Conservation (phyloP, 2,888 invertebrate species). For the Drosophila mayaguana region DNA sequence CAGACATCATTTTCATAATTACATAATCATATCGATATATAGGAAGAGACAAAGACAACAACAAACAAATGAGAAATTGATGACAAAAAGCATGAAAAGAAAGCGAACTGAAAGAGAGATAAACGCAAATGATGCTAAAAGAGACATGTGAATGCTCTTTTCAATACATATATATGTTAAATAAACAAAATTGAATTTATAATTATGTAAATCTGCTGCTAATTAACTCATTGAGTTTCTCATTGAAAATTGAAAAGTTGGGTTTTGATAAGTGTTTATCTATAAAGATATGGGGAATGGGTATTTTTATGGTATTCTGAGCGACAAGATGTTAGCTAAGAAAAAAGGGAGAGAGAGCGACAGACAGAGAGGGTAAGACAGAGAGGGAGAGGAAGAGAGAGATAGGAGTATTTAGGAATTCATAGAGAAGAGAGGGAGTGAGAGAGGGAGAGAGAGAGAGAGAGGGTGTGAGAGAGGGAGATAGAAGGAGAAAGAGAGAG, state of each 20-base stretch:
- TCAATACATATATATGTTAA: background rate
- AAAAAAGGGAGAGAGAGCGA: too few relatives aligned
- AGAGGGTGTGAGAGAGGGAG: too few relatives aligned
- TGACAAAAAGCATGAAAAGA: constrained; percentile 36
- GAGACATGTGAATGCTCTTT: background rate
- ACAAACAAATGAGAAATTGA: constrained; percentile 28
- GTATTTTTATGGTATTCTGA: too few relatives aligned
- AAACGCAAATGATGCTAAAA: constrained; percentile 2
- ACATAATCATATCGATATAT: constrained; percentile 72
- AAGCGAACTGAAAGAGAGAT: background rate
- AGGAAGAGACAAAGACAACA: constrained; percentile 32
- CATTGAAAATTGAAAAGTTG: too few relatives aligned
- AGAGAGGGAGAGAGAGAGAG: too few relatives aligned
- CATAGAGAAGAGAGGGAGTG: too few relatives aligned
- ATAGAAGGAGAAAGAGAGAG: too few relatives aligned
- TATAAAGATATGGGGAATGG: too few relatives aligned
- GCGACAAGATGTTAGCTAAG: too few relatives aligned
- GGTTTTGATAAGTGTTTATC: background rate
- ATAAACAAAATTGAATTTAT: background rate
- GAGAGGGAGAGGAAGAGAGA: too few relatives aligned
- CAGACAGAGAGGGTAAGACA: too few relatives aligned
- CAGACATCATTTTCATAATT: constrained; percentile 59
- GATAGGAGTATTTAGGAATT: too few relatives aligned
- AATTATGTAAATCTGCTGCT: background rate
- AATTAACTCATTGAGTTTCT: background rate